These are phyloP conservation scores for Cygnus olor DNA, from an alignment of 2,797 vertebrate species.

Conservation along the genomic window DNA sequence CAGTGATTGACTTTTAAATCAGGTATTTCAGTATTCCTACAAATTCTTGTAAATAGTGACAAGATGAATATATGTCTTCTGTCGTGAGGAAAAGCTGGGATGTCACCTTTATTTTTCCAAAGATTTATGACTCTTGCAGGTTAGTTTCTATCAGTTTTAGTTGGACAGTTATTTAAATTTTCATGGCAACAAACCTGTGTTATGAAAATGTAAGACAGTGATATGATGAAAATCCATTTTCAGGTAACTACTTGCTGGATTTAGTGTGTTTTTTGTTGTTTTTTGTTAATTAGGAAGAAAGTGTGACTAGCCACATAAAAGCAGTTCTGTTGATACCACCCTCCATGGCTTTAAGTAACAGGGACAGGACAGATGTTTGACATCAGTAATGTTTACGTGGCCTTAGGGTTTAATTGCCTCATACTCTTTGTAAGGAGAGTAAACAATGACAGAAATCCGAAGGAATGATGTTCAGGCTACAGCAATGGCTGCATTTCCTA, in stretches of 20 bases:
- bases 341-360: constrained; percentile 59
- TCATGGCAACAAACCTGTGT: neutral
- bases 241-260: neutral
- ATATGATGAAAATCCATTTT: neutral
- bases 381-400: constrained; percentile 70
- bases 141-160: neutral
- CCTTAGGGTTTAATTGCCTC: constrained; percentile 70
- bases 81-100: neutral
- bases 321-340: constrained; percentile 39
- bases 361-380: constrained; percentile 65
- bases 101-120: neutral
- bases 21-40: neutral
- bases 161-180: neutral
- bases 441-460: constrained; percentile 72
- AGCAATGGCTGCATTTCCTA: constrained; percentile 48
- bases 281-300: neutral
- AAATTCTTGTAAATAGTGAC: neutral
- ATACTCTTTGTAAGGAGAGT: constrained; percentile 62
- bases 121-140: neutral
- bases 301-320: constrained; percentile 46
- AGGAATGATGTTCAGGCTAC: constrained; percentile 70
- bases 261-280: neutral
- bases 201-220: fast-evolving
- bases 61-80: neutral
- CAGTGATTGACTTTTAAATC: neutral